phyloP scores from a whole-genome alignment of 2,797 vertebrate species.

The Pipistrellus kuhlii region DNA sequence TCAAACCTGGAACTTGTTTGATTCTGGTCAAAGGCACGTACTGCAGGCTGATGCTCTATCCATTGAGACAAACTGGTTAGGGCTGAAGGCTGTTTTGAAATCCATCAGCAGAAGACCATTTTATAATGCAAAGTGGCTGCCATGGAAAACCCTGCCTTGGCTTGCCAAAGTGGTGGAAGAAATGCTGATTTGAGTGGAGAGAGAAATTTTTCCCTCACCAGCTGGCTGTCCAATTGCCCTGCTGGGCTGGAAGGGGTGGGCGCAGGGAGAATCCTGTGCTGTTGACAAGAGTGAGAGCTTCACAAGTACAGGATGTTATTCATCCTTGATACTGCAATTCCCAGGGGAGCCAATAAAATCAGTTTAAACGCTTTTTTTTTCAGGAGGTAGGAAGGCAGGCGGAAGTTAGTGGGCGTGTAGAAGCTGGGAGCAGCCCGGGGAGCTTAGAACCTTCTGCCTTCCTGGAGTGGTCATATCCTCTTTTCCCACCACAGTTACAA shows the following conservation, averaged over 20 bases:
- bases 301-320: neutral
- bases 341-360: neutral
- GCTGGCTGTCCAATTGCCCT: neutral
- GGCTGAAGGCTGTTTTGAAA: neutral
- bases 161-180: neutral
- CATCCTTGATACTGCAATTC: neutral
- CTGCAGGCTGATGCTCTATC: too few species aligned
- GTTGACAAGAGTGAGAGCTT: neutral
- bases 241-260: neutral
- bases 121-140: neutral
- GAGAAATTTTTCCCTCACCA: neutral
- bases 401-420: rapidly evolving
- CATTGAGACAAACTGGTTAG: too few species aligned
- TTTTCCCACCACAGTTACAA: neutral
- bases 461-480: neutral
- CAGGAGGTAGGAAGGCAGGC: neutral
- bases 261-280: neutral
- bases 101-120: neutral
- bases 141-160: neutral
- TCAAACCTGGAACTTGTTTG: too few species aligned
- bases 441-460: neutral
- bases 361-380: neutral
- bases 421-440: neutral
- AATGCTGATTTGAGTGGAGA: neutral
- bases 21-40: too few species aligned